Evolutionary conservation across 2,888 invertebrate species (phyloP).

Genomic region (Mystacides longicornis): DNA sequence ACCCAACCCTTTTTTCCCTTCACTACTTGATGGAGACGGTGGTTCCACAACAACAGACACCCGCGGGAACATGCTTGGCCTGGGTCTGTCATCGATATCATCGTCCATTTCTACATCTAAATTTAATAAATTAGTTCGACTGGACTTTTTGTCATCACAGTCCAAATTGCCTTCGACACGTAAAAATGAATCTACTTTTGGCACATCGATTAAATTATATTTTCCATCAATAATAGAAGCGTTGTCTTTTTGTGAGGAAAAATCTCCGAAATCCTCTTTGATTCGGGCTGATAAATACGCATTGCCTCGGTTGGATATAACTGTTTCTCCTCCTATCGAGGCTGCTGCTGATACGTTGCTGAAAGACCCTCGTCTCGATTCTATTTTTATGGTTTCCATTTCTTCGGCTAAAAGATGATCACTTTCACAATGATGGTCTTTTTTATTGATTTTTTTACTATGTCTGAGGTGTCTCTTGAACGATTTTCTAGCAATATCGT

Average conservation of each 20-base stretch:
- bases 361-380: constrained; percentile 29
- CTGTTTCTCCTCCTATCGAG: constrained; percentile 20
- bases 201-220: constrained; percentile 11
- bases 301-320: constrained; percentile 18
- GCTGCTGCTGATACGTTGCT: constrained; percentile 25
- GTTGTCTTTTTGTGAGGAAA: constrained; percentile 7
- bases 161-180: constrained; percentile 1
- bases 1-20: constrained; percentile 33
- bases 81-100: constrained; percentile 17
- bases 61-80: constrained; percentile 46
- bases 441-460: constrained; percentile 35
- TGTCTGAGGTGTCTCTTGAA: constrained; percentile 52
- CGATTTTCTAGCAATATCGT: constrained; percentile 72
- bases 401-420: constrained; percentile 36
- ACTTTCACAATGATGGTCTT: constrained; percentile 38
- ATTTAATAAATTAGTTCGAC: constrained; percentile 24
- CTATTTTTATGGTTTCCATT: constrained; percentile 28
- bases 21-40: constrained; percentile 63
- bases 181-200: constrained; percentile 4
- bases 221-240: constrained; percentile 8
- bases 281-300: constrained; percentile 11
- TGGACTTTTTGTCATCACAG: constrained; percentile 6
- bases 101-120: constrained; percentile 19
- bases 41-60: constrained; percentile 69
- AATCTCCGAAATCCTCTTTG: constrained; percentile 20